Evolutionary conservation across 2,888 invertebrate species (phyloP).

Genomic region (Caenorhabditis sp.): DNA sequence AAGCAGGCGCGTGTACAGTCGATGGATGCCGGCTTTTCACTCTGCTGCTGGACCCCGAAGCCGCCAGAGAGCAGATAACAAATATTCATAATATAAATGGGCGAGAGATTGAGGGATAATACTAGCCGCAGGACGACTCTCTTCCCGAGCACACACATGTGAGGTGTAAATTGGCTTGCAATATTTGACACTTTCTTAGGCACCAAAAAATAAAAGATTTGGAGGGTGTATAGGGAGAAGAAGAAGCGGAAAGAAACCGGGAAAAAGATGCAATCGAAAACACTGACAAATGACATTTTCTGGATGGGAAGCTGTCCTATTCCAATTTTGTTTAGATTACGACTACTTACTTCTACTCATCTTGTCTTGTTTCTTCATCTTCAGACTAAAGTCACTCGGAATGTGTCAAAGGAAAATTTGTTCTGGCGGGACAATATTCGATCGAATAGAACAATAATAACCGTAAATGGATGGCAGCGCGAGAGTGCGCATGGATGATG

Average conservation of each 20-base stretch:
- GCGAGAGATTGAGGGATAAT: conserved; percentile 23
- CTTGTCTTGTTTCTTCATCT: conserved; percentile 26
- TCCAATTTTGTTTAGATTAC: conserved; percentile 53
- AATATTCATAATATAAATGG: conserved; percentile 39
- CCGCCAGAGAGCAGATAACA: conserved; percentile 40
- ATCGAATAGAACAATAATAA: conserved; percentile 30
- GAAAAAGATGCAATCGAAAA: conserved; percentile 39
- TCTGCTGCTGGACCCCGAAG: conserved; percentile 2
- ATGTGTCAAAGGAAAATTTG: background rate
- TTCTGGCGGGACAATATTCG: background rate
- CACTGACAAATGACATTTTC: conserved; percentile 55
- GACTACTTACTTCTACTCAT: conserved; percentile 20
- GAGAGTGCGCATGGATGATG: conserved; percentile 39
- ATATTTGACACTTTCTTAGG: conserved; percentile 44
- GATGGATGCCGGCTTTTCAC: conserved; percentile 25
- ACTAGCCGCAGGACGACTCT: conserved; percentile 26
- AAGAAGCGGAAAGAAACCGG: background rate
- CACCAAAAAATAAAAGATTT: conserved; percentile 9
- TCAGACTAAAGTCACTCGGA: background rate
- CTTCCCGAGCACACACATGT: conserved; percentile 26
- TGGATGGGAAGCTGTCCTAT: conserved; percentile 48
- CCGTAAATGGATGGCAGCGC: conserved; percentile 27
- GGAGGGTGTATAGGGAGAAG: background rate
- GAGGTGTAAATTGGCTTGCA: conserved; percentile 44
- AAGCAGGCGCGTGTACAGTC: conserved; percentile 1